Evolutionary conservation across 2,797 vertebrate species (phyloP).

Genomic region (Melanotaenia maccullochi): DNA sequence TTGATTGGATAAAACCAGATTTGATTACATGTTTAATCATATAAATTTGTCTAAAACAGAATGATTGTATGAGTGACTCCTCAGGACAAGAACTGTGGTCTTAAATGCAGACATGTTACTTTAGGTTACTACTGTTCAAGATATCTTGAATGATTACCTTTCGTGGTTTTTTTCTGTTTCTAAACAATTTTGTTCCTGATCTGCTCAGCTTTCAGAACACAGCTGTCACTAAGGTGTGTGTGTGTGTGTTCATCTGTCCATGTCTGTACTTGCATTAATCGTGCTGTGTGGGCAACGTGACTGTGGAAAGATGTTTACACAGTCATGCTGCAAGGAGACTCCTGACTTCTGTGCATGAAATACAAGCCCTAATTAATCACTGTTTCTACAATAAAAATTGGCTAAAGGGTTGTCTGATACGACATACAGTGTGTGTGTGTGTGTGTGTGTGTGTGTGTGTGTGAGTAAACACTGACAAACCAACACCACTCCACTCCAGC

Average conservation of each 20-base stretch:
- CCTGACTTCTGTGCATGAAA: background rate
- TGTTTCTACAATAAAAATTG: background rate
- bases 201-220: slow-evolving; percentile 32
- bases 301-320: background rate
- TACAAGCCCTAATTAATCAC: background rate
- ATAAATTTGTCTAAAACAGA: background rate
- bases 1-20: too few species aligned
- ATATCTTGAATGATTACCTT: slow-evolving; percentile 9
- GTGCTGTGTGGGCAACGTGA: too few species aligned
- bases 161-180: background rate
- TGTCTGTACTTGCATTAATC: too few species aligned
- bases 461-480: background rate
- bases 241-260: slow-evolving; percentile 11
- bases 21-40: background rate
- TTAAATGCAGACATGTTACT: background rate
- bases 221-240: slow-evolving; percentile 44
- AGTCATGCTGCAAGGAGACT: background rate
- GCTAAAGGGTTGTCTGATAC: background rate
- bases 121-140: slow-evolving; percentile 1
- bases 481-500: background rate
- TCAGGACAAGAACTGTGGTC: background rate
- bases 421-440: background rate
- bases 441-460: background rate
- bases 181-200: background rate
- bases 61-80: background rate